Evolutionary conservation across 2,113 vertebrate genomes (phyloP), one percentile per base, ranked within the genome.

Genomic region (Elachura formosa): DNA sequence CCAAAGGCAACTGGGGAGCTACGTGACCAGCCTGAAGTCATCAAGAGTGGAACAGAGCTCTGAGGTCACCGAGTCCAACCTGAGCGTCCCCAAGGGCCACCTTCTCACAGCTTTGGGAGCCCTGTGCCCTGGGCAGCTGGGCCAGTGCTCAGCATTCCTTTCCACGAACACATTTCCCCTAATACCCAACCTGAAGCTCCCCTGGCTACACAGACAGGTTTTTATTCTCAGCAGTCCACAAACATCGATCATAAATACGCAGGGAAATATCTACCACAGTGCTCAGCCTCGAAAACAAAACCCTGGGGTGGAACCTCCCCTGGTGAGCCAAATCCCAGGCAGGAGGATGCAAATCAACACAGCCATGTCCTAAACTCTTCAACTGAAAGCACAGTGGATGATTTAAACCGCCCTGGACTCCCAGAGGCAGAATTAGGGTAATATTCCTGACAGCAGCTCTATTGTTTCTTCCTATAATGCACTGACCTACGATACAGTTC

Each of bases 401-500:
- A 82, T 23, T 91, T 54, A 81, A 96, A 93, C 89, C 43, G 40
- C 52, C 24, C 66, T 17, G 2, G 71, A 89, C 71, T 54, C 84
- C 16, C 17, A 48, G 59, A 84, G 72, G 67, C 76, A 95, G 72
- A 40, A 74, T 85, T 85, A 34, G 55, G 46, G 85, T 87, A 76
- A 91, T 93, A 91, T 90, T 87, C 93, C 84, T 96, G 78, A 41
- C 93, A 94, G 73, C 80, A 72, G n/a, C 67, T 51, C 90, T 74
- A 87, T 96, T 97, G 85, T 96, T 96, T 85, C 77, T 78, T 59
- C 59, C 64, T 34, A 88, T 62, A 92, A 95, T 80, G 74, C 51
- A 49, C 63, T 96, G 95, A 89, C 92, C n/a, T n/a, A n/a, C n/a
- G n/a, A n/a, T n/a, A n/a, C n/a, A n/a, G n/a, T n/a, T n/a, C n/a